Conservation (phyloP, 2,113 vertebrate species). For the Catharus minimus region DNA sequence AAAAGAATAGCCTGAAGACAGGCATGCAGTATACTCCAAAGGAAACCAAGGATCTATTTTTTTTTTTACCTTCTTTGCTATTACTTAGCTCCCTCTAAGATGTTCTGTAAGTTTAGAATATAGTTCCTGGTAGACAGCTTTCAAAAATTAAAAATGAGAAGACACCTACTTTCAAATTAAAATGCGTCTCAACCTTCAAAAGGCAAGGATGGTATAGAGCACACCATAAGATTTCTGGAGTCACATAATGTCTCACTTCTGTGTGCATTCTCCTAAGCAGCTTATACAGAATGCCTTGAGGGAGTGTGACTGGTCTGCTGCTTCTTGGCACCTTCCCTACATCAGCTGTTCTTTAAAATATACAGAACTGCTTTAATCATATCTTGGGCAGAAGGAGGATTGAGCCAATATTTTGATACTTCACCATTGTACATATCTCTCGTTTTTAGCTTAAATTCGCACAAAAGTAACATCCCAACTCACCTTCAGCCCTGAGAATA, state of each 20-base stretch:
- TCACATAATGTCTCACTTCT: not conserved
- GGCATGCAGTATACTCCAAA: not conserved
- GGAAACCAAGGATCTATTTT: not conserved
- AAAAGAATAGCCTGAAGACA: not conserved
- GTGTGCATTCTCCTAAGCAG: not conserved
- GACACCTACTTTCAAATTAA: not conserved
- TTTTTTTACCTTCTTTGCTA: not conserved
- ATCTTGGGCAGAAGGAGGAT: not conserved
- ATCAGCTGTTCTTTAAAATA: not conserved
- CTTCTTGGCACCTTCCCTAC: not conserved
- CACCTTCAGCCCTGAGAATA: not conserved
- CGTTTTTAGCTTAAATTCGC: not conserved
- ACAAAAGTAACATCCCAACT: not conserved
- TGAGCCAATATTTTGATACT: not conserved
- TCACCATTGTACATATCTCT: not conserved
- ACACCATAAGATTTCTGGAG: not conserved
- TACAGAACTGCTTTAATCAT: not conserved
- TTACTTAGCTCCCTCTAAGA: not conserved
- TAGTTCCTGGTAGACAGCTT: not conserved
- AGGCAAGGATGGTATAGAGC: not conserved
- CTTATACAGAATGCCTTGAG: not conserved
- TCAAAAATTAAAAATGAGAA: not conserved
- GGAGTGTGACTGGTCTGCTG: not conserved
- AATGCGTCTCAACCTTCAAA: not conserved
- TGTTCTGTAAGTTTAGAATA: not conserved